Conservation (phyloP, 2,888 invertebrate species). For the Harpagoxenus sublaevis region DNA sequence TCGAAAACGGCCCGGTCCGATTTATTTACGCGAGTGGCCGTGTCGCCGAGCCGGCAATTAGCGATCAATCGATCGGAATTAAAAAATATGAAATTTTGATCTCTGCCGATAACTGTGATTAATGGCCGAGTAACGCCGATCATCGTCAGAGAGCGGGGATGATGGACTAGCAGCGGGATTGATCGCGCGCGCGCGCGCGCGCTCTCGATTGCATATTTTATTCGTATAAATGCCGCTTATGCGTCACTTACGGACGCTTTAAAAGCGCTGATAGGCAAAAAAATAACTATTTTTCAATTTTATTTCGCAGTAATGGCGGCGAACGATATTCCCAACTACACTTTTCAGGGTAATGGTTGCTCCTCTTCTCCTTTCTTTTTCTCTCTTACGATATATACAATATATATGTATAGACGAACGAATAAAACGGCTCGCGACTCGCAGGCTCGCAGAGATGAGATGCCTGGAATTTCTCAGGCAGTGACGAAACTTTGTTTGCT, state of each 20-base stretch:
- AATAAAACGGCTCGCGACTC: constrained; percentile 19
- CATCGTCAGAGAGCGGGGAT: constrained; percentile 19
- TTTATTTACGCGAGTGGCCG: constrained; percentile 26
- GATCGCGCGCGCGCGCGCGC: constrained; percentile 9
- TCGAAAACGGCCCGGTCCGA: constrained; percentile 13
- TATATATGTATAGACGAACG: not conserved
- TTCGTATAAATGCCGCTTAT: constrained; percentile 50
- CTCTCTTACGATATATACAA: not conserved
- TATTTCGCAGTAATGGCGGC: not conserved
- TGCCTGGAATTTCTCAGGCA: constrained; percentile 42
- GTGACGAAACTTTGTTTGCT: constrained; percentile 45
- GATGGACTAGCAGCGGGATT: constrained; percentile 22
- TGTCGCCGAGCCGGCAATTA: constrained; percentile 43
- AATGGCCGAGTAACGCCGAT: constrained; percentile 41
- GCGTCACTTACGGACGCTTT: constrained; percentile 21
- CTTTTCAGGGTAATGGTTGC: not conserved
- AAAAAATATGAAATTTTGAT: constrained; percentile 53
- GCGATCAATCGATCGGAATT: constrained; percentile 51
- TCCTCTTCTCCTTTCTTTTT: not conserved
- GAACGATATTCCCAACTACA: not conserved
- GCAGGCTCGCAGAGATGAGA: constrained; percentile 22
- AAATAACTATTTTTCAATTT: constrained; percentile 14
- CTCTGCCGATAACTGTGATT: constrained; percentile 39
- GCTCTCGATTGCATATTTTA: constrained; percentile 45
- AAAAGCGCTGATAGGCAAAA: constrained; percentile 35